Base-by-base conservation (phyloP, 2,113 vertebrate genomes). In the Numenius arquata region DNA sequence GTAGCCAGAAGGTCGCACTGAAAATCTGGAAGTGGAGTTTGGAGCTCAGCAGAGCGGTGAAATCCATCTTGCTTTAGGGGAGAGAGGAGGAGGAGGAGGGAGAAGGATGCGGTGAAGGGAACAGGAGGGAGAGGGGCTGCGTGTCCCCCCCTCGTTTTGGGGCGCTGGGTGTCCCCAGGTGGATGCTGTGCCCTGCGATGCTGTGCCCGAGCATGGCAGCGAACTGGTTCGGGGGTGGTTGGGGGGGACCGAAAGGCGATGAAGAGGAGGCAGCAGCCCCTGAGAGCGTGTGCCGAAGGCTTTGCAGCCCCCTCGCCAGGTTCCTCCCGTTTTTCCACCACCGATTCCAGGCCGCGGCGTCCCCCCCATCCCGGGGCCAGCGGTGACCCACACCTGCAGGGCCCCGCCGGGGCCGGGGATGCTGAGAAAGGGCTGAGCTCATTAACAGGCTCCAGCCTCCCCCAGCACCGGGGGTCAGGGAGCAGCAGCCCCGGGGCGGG, bases 11-110 rank as follows among this genome's bases (percentile, higher is more conserved):
- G 95, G 96, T 97, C 95, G 82, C 71, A 79, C 81, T 94, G 96
- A 97, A 97, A 97, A 97, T 79, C 94, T 97, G 96, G 96, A 96
- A 96, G 75, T 93, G 96, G 96, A 97, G 89, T 96, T 91, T 65
- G 71, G 68, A 91, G 96, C 94, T 93, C 71, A 78, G 67, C 78
- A 93, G 72, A 95, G 93, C 65, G 5, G 9, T 66, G 89, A 85
- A 92, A 94, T 75, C 91, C 4, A 5, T 19, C 86, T 95, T 6
- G 83, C 87, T 93, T 75, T 41, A 90, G 93, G 90, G 85, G 66
- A 78, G 78, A 80, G 94, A 94, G 80, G 91, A 87, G 84, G 76
- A 73, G 68, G 77, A 63, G 41, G 32, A 29, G 68, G 77, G 68
- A 47, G 72, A 23, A 73, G 43, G 86, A 50, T 26, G 47, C 50